These are phyloP conservation scores for Athalia rosae DNA, from an alignment of 2,888 invertebrate species.

Conservation along the genomic window DNA sequence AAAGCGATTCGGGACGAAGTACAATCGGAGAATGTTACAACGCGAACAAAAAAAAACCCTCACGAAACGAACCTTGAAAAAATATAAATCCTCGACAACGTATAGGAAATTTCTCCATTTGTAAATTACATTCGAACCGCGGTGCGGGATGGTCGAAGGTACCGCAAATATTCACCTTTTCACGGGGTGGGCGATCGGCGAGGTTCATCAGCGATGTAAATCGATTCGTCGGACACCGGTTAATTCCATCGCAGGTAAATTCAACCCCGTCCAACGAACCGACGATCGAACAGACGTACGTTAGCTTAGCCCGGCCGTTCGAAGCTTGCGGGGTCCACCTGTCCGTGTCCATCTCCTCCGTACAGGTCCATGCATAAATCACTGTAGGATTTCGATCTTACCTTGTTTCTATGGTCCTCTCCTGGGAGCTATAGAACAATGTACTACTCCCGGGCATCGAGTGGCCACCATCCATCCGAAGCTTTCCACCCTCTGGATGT, in stretches of 20 bases:
- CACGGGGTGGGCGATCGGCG: neutral
- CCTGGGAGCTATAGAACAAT: conserved; percentile 25
- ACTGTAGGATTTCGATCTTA: conserved; percentile 28
- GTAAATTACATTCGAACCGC: neutral
- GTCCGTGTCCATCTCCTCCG: conserved; percentile 16
- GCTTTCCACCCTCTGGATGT: neutral
- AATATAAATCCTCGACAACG: too few species aligned
- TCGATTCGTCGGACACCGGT: conserved; percentile 2
- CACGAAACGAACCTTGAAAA: too few species aligned
- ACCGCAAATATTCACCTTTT: neutral
- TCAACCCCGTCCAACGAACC: conserved; percentile 1
- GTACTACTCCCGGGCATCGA: conserved; percentile 23
- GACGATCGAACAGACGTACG: neutral
- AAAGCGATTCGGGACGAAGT: too few species aligned
- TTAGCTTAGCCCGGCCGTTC: neutral
- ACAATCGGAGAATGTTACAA: too few species aligned
- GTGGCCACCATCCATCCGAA: conserved; percentile 14
- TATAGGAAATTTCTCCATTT: too few species aligned
- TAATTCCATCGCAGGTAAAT: conserved; percentile 31
- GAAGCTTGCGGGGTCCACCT: neutral
- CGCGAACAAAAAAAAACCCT: too few species aligned
- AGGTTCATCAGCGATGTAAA: neutral
- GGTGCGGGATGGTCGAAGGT: neutral
- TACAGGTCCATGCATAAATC: conserved; percentile 37
- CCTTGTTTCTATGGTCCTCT: conserved; percentile 25